Evolutionary conservation across 2,113 vertebrate genomes (phyloP).

Genomic region (Archilochus colubris): DNA sequence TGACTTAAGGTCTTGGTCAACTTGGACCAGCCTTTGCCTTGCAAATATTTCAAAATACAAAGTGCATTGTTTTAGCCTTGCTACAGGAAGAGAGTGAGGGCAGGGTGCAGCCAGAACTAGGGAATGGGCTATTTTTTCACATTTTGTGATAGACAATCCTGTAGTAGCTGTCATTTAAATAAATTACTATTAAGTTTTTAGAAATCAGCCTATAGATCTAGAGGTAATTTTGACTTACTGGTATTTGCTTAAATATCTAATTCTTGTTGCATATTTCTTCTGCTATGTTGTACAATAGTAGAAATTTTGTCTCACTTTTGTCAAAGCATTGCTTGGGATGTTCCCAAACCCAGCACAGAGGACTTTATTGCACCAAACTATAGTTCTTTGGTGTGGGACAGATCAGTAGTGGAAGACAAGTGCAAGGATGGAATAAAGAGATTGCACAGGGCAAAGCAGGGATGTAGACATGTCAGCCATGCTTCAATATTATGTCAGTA

Average conservation of each 20-base stretch:
- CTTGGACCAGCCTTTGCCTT: neutral
- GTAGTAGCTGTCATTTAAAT: neutral
- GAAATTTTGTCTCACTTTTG: neutral
- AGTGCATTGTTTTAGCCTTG: neutral
- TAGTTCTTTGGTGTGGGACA: neutral
- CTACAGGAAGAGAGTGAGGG: neutral
- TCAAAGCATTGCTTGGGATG: neutral
- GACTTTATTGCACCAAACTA: neutral
- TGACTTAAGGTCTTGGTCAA: neutral
- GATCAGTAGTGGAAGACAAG: neutral
- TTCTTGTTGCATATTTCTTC: neutral
- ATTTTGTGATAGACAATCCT: neutral
- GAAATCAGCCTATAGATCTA: neutral
- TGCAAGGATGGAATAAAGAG: neutral
- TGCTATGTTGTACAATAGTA: neutral
- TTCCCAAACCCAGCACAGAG: neutral
- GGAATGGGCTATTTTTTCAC: neutral
- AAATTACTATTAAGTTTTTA: neutral
- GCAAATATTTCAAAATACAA: neutral
- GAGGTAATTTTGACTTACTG: neutral
- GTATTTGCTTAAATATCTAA: neutral
- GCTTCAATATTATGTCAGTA: neutral
- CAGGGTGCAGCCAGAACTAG: neutral
- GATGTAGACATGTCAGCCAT: neutral
- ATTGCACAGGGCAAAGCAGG: conserved; percentile 11